Conservation (phyloP, 2,888 invertebrate species). For the Thereva unica region DNA sequence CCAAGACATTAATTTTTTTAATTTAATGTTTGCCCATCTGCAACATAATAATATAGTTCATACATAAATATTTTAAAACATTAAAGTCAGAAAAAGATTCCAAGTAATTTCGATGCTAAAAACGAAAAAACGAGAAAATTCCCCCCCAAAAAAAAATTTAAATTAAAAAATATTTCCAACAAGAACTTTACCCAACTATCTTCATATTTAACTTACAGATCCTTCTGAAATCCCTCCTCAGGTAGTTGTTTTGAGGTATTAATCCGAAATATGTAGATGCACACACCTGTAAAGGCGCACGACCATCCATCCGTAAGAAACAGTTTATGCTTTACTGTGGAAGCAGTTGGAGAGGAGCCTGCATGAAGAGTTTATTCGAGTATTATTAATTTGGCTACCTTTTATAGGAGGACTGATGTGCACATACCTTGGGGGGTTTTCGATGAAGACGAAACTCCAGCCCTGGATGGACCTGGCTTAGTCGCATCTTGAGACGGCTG, state of each 20-base stretch:
- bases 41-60: too few species aligned
- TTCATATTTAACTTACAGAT: constrained; percentile 61
- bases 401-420: not conserved
- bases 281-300: constrained; percentile 77
- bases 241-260: constrained; percentile 83
- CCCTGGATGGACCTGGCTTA: constrained; percentile 60
- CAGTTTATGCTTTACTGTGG: constrained; percentile 70
- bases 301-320: constrained; percentile 86
- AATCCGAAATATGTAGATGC: constrained; percentile 84
- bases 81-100: too few species aligned
- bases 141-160: too few species aligned
- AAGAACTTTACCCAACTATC: constrained; percentile 11
- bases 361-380: not conserved
- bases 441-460: constrained; percentile 59
- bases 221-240: constrained; percentile 92
- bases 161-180: not conserved
- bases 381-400: not conserved
- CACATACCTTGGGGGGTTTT: constrained; percentile 57
- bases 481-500: constrained; percentile 55
- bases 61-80: too few species aligned
- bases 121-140: too few species aligned
- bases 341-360: constrained; percentile 56
- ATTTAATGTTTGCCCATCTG: too few species aligned
- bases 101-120: too few species aligned
- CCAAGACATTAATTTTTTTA: too few species aligned